phyloP scores from a whole-genome alignment of 1,140 invertebrate species.

The Reticulitermes speratus region DNA sequence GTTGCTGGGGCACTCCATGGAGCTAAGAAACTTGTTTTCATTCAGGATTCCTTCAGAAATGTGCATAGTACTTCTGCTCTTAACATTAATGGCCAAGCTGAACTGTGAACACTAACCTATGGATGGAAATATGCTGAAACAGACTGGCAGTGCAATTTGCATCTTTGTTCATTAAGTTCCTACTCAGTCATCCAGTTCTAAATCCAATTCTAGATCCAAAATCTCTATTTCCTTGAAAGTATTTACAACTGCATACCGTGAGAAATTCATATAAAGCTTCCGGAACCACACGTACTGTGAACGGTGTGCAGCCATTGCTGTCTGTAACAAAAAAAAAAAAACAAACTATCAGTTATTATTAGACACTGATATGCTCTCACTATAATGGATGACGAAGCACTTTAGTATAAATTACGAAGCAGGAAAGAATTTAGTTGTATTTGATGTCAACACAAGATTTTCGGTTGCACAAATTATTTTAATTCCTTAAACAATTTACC shows the following conservation, averaged over 20 bases:
- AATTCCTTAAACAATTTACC: no score
- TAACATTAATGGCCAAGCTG: neutral
- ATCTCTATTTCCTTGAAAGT: constrained; percentile 71
- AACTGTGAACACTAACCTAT: neutral
- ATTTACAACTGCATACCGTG: constrained; percentile 88
- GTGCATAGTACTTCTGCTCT: neutral
- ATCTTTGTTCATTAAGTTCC: neutral
- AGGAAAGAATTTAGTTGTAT: no score
- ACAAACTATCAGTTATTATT: neutral
- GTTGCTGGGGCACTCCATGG: no score
- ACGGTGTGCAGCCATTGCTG: constrained; percentile 80
- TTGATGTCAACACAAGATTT: no score
- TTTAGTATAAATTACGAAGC: no score
- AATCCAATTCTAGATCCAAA: constrained; percentile 70
- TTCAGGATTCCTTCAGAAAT: neutral
- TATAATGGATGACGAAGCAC: no score
- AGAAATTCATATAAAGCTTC: constrained; percentile 84
- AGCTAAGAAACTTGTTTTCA: neutral
- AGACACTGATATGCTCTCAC: no score
- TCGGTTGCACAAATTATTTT: no score
- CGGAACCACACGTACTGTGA: constrained; percentile 94
- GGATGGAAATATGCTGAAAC: constrained; percentile 1
- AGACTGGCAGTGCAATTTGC: neutral
- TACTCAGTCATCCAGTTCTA: constrained; percentile 49
- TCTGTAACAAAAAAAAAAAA: constrained; percentile 47